These are phyloP conservation scores for Sipha flava DNA, from an alignment of 1,140 invertebrate genomes.

Conservation along the genomic window DNA sequence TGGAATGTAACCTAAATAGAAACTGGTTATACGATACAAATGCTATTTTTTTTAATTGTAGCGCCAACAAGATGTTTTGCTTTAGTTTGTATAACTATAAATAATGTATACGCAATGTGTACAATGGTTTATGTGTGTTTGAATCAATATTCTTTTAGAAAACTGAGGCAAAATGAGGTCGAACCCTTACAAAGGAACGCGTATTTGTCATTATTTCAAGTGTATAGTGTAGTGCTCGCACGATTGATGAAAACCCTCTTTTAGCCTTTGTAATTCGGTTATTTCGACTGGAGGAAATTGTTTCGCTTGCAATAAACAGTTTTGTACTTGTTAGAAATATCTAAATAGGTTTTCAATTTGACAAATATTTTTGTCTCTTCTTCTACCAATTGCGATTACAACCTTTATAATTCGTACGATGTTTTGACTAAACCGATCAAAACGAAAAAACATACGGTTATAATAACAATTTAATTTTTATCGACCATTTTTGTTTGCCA, in stretches of 20 bases:
- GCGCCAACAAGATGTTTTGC: not conserved
- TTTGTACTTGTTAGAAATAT: not conserved
- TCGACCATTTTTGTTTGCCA: too few species aligned
- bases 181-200: not conserved
- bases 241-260: not conserved
- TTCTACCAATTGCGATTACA: too few species aligned
- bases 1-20: too few species aligned
- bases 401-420: too few species aligned
- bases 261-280: not conserved
- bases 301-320: not conserved
- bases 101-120: too few species aligned
- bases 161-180: not conserved
- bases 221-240: not conserved
- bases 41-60: too few species aligned
- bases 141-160: not conserved
- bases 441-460: too few species aligned
- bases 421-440: too few species aligned
- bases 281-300: not conserved
- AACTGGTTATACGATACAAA: too few species aligned
- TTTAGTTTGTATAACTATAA: not conserved
- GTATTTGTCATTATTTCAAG: not conserved
- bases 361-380: not conserved
- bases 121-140: too few species aligned
- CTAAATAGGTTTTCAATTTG: not conserved
- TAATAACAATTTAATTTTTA: too few species aligned